Evolutionary conservation across 2,888 invertebrate species (phyloP).

Genomic region (Hyposoter dolosus): DNA sequence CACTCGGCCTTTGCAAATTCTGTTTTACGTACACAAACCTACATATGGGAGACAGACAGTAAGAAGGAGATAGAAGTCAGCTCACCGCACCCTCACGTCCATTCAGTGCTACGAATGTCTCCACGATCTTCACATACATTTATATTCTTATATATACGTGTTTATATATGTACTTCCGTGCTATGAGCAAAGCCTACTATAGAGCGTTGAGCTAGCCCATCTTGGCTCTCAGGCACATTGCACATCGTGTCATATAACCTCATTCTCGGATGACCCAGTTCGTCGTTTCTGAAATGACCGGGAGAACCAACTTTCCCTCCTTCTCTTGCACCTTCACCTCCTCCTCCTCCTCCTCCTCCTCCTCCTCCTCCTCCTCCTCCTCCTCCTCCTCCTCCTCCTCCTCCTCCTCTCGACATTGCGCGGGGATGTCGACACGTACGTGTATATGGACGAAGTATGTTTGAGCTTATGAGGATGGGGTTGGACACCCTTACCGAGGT

Average conservation of each 20-base stretch:
- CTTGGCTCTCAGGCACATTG: conserved; percentile 29
- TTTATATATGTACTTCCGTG: background rate
- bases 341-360: conserved; percentile 44
- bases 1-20: conserved; percentile 7
- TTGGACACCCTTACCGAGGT: conserved; percentile 53
- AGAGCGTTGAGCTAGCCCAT: conserved; percentile 12
- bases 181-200: conserved; percentile 6
- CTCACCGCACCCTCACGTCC: conserved; percentile 52
- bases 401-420: conserved; percentile 32
- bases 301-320: conserved; percentile 64
- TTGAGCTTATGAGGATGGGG: background rate
- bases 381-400: conserved; percentile 39
- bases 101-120: conserved; percentile 50
- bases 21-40: conserved; percentile 11
- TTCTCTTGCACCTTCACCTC: conserved; percentile 35
- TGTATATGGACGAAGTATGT: background rate
- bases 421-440: background rate
- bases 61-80: conserved; percentile 46
- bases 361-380: conserved; percentile 49
- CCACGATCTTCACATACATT: conserved; percentile 33
- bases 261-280: conserved; percentile 66
- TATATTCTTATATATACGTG: background rate
- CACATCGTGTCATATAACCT: conserved; percentile 27
- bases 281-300: conserved; percentile 65
- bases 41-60: background rate